Evolutionary conservation across 2,113 vertebrate species (phyloP), one percentile per base, ranked within the genome.

Genomic region (Centropus bengalensis): DNA sequence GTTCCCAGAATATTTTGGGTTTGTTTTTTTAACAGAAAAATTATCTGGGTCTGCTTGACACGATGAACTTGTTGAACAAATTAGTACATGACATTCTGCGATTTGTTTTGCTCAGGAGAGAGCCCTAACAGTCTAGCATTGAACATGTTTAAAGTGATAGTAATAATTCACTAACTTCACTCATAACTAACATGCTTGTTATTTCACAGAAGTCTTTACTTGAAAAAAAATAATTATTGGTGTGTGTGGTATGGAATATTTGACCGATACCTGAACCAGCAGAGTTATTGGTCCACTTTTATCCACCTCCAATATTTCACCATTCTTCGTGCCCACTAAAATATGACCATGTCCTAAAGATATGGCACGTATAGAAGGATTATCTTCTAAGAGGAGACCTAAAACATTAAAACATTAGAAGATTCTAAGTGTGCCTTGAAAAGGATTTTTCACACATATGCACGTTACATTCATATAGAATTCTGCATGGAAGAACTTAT

Each of bases 301-400:
- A 97, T 99, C 99, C 89, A 99, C 99, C 95, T 99, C 99, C 93
- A 99, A 69, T 97, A 99, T 99, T 98, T 99, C 99, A 30, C 99
- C 99, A 33, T 99, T 99, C 97, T 99, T 99, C 70, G 99, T 99
- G 73, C 99, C 99, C 94, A 99, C 99, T 80, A 99, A 98, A 96
- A 99, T 99, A 97, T 99, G 98, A 93, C 99, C 99, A 52, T 99
- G 99, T 96, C 99, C 99, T 95, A 99, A 97, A 1, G 99, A 99
- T 98, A 99, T 99, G 98, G 99, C 99, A 98, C 99, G 99, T 96
- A 99, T 99, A 83, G 99, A 99, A 63, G 99, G 99, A 96, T 99
- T 99, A 97, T 99, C 99, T 98, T 99, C 99, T 92, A 99, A 96
- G 62, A 99, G 98, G 91, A 99, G 98, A 97, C 99, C 99, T 99